Evolutionary conservation across 2,888 invertebrate genomes (phyloP), one percentile per base, ranked within the genome.

Genomic region (Dysmachus trigonus): DNA sequence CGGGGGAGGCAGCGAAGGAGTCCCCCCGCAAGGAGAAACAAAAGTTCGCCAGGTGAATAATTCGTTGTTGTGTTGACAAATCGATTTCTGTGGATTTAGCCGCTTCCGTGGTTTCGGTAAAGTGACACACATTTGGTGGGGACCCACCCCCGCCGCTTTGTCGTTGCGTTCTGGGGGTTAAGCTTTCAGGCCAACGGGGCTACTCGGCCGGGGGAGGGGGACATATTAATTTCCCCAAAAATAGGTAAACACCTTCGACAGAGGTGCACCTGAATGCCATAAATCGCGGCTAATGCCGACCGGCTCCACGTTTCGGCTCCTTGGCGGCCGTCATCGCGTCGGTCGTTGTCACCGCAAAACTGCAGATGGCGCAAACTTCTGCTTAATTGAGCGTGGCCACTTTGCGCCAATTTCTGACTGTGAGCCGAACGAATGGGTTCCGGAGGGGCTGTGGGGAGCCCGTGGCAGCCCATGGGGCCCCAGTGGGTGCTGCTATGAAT

Each of bases 1-100:
- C n/a, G 18, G 53, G 2, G 53, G 53, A 27, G 5, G 71, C n/a
- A n/a, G 71, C 2, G 18, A 18, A 30, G 7, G 10, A 10, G 15
- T 71, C 13, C 71, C 7, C 13, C 3, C n/a, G n/a, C 38, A 79
- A 15, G 79, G 15, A 79, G 38, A 79, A 51, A 79, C 79, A 79
- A 31, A 79, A 79, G 51, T 51, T 51, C 79, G 22, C 79, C 51
- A 51, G 79, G 79, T 79, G 47, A 79, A 47, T 79, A 51, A 79
- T 79, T 77, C 79, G 51, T 79, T 31, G 47, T 51, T 79, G n/a
- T 31, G 79, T 79, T 79, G 79, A 79, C 79, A 79, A 79, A 79
- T 79, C 79, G 79, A 79, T 51, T 79, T 79, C 15, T 79, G 79
- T 79, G 47, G 79, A 79, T 79, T 79, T 79, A 1, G 33, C 35